phyloP scores from a whole-genome alignment of 2,888 invertebrate species.

The Caenorhabditis sulstoni region DNA sequence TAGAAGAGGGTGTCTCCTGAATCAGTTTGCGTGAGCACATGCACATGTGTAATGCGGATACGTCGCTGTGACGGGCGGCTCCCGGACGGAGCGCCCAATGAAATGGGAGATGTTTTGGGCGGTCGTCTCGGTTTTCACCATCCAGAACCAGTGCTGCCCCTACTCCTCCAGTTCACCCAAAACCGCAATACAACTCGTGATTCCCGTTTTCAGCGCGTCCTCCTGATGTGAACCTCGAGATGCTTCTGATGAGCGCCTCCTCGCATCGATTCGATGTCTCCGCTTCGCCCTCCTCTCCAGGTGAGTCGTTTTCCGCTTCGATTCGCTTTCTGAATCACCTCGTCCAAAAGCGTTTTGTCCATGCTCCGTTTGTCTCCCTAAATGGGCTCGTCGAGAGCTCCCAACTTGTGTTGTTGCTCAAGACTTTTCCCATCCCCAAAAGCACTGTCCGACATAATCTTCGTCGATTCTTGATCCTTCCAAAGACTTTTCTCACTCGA shows the following conservation, averaged over 20 bases:
- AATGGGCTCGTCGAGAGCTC: too few relatives aligned
- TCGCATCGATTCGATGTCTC: slow-evolving; percentile 19
- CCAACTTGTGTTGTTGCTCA: too few relatives aligned
- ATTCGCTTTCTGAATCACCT: slow-evolving; percentile 10
- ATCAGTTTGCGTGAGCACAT: slow-evolving; percentile 38
- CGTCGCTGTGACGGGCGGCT: slow-evolving; percentile 25
- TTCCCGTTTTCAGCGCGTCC: slow-evolving; percentile 1
- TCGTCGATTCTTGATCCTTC: not conserved
- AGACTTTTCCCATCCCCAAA: too few relatives aligned
- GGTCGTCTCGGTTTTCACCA: slow-evolving; percentile 51
- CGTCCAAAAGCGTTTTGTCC: slow-evolving; percentile 3
- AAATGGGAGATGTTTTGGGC: slow-evolving; percentile 65
- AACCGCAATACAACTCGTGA: slow-evolving; percentile 17
- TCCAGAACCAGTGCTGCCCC: not conserved
- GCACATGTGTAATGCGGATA: slow-evolving; percentile 58
- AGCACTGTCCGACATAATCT: too few relatives aligned
- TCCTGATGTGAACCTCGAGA: slow-evolving; percentile 16
- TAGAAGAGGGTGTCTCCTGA: slow-evolving; percentile 15
- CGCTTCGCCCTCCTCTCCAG: slow-evolving; percentile 12
- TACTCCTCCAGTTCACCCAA: slow-evolving; percentile 20
- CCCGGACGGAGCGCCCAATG: slow-evolving; percentile 51
- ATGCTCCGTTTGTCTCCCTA: slow-evolving; percentile 28
- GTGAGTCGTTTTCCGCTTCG: slow-evolving; percentile 24
- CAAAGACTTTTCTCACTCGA: not conserved
- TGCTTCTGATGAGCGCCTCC: slow-evolving; percentile 49